Evolutionary conservation across 2,113 vertebrate genomes (phyloP), one percentile per base, ranked within the genome.

Genomic region (Monarcha castaneiventris): DNA sequence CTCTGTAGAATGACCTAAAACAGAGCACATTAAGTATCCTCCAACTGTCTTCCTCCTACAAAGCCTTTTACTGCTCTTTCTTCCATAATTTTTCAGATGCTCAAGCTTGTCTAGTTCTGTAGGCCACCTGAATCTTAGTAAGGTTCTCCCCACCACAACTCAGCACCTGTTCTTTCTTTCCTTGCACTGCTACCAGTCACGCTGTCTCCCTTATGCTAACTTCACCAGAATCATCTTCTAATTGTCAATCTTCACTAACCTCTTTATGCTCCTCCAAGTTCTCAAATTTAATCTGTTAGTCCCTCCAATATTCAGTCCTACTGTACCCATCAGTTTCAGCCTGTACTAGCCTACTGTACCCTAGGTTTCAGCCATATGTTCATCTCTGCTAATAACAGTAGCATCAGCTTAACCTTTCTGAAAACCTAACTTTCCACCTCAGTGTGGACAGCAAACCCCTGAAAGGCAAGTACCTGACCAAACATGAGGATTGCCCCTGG

Each of bases 371-470:
- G 37, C 4, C 7, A 6, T 9, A 19, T 1, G 1, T 35, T 67
- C 29, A 61, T 15, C 33, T 64, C 33, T 48, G 18, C 11, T 56
- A 39, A 27, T 5, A 6, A 46, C 63, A 39, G 10, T 7, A 61
- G 46, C 3, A 8, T 49, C 49, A 44, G 17, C 13, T 77, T n/a
- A 58, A 35, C 17, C 32, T 29, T 37, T 44, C 44, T 63, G 35
- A 76, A 80, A 92, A 58, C 2, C 2, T 3, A 63, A 27, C 23
- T 49, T 63, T 69, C 35, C 54, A 29, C 46, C 2, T 9, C 1
- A 61, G 9, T 1, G 8, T 19, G 20, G 30, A 69, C 0, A 81
- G 35, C 4, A 90, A 86, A 63, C 0, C 6, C 23, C n/a, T 26
- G 10, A 86, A 66, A 63, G 43, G 17, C 20, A 69, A 52, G 29